Evolutionary conservation across 2,797 vertebrate species (phyloP).

Genomic region (Cyclopterus lumpus): DNA sequence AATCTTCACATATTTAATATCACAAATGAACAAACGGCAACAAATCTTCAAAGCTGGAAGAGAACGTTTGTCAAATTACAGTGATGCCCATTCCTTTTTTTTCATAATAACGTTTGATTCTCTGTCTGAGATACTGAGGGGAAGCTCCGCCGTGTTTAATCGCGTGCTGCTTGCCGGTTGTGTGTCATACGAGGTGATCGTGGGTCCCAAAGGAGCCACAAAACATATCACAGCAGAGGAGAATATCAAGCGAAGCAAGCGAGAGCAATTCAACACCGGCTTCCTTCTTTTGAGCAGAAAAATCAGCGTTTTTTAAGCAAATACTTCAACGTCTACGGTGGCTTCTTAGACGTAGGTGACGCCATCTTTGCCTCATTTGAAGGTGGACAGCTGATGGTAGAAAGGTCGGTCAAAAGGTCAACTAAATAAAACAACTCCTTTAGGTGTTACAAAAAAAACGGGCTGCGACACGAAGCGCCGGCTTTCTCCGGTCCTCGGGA

Average conservation of each 20-base stretch:
- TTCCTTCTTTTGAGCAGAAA: not conserved
- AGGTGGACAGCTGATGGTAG: not conserved
- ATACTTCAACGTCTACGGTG: not conserved
- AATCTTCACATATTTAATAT: not conserved
- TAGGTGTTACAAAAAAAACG: no score
- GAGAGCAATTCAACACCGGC: not conserved
- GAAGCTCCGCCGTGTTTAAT: not conserved
- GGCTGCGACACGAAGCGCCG: no score
- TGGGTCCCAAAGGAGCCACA: not conserved
- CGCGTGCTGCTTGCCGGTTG: not conserved
- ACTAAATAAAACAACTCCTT: conserved; percentile 20
- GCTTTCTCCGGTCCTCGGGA: conserved; percentile 60
- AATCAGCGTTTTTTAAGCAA: not conserved
- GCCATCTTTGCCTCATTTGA: not conserved
- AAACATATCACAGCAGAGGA: not conserved
- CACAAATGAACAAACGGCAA: not conserved
- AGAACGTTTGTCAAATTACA: not conserved
- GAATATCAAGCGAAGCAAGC: not conserved
- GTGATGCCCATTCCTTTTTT: not conserved
- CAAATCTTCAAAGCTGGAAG: not conserved
- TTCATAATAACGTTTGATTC: not conserved
- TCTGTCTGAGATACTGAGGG: not conserved
- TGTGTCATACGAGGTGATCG: not conserved
- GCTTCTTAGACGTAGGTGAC: not conserved
- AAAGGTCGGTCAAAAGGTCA: not conserved